These are phyloP conservation scores for Eucidaris tribuloides DNA, from an alignment of 35 echinoderm and acorn worm species.

Conservation along the genomic window DNA sequence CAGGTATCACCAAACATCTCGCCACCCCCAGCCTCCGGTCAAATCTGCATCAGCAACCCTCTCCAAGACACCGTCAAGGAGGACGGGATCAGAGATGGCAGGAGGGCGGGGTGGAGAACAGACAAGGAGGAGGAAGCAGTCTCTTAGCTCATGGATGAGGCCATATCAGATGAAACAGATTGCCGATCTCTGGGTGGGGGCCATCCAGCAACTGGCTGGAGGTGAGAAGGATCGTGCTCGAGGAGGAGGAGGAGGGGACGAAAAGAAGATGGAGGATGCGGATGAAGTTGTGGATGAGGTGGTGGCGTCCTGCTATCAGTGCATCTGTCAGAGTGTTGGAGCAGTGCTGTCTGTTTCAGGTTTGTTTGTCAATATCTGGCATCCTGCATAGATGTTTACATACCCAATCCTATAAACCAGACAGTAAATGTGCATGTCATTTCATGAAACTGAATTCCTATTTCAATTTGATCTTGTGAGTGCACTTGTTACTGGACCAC, in stretches of 20 bases:
- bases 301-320: slow-evolving; percentile 2
- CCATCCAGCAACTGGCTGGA: slow-evolving; percentile 16
- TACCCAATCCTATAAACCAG: background rate
- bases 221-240: background rate
- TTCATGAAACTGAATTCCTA: too few species aligned
- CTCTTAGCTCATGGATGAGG: slow-evolving; percentile 14
- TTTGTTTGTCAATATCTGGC: too few species aligned
- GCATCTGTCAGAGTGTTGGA: slow-evolving; percentile 30
- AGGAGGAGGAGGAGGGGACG: slow-evolving; percentile 5
- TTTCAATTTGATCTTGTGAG: too few species aligned
- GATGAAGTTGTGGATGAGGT: background rate
- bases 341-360: slow-evolving; percentile 33
- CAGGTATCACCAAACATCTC: background rate
- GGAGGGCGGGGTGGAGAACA: background rate
- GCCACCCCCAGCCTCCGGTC: background rate
- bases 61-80: background rate
- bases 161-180: slow-evolving; percentile 12
- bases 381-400: background rate
- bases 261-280: background rate
- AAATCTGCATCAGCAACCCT: background rate
- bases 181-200: slow-evolving; percentile 2
- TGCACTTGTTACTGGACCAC: too few species aligned
- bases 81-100: background rate
- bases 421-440: too few species aligned
- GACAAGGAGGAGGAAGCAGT: background rate